A percentile compares a stretch with the other conserved stretches of the same genome.
These are phyloP conservation scores for Hydrophis major DNA, from an alignment of 2,797 vertebrate genomes.

Conservation along the genomic window DNA sequence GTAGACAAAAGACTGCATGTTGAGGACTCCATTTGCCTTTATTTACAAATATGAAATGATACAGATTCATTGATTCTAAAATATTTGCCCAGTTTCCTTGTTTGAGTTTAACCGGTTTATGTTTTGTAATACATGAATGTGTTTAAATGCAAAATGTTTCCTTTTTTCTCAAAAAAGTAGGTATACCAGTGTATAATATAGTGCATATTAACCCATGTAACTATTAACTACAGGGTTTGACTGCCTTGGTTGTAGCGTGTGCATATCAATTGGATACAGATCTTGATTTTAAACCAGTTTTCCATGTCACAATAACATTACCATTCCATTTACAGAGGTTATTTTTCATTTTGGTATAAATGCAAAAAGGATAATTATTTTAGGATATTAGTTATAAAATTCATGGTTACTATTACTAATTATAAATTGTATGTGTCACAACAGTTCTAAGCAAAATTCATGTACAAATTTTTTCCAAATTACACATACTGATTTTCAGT, in stretches of 20 bases:
- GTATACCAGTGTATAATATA: slow-evolving; percentile 67
- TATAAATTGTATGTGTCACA: slow-evolving; percentile 66
- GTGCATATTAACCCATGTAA: slow-evolving; percentile 63
- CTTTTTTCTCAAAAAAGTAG: slow-evolving; percentile 64
- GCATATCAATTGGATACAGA: slow-evolving; percentile 43
- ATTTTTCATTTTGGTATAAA: slow-evolving; percentile 73
- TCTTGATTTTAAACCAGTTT: slow-evolving; percentile 57
- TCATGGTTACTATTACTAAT: slow-evolving; percentile 61
- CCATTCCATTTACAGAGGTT: slow-evolving; percentile 72
- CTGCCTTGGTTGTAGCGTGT: slow-evolving; percentile 59
- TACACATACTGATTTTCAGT: slow-evolving; percentile 67
- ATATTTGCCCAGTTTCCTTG: slow-evolving; percentile 75
- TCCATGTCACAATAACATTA: slow-evolving; percentile 67
- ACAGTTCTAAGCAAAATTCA: slow-evolving; percentile 66
- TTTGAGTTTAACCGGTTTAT: slow-evolving; percentile 67
- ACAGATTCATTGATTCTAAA: slow-evolving; percentile 62
- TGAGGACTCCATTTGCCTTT: slow-evolving; percentile 60
- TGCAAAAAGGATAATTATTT: slow-evolving; percentile 64
- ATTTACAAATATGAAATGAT: slow-evolving; percentile 64
- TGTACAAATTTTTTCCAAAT: slow-evolving; percentile 73
- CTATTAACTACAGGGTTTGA: slow-evolving; percentile 55
- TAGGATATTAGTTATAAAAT: slow-evolving; percentile 67
- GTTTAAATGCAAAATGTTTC: slow-evolving; percentile 58
- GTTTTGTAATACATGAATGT: slow-evolving; percentile 77
- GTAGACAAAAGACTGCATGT: slow-evolving; percentile 73